Percentiles rank a stretch among this genome's conserved stretches.
Evolutionary conservation across 2,888 invertebrate species (phyloP).

Genomic region (Bimastos eiseni): DNA sequence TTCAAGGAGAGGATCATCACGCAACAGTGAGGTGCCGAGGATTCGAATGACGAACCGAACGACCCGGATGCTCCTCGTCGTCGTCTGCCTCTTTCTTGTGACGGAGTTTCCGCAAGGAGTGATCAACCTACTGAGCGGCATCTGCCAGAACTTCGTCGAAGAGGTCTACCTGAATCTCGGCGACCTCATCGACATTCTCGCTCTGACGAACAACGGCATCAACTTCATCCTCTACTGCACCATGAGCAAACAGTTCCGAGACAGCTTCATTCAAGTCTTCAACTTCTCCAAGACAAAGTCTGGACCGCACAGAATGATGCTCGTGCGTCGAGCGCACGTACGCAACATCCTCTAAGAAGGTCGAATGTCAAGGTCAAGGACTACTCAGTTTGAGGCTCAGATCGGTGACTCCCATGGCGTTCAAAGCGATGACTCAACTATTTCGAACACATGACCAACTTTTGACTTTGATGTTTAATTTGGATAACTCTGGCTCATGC

Average conservation of each 20-base stretch:
- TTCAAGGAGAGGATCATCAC: not conserved
- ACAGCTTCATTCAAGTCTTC: constrained; percentile 59
- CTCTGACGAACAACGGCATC: constrained; percentile 86
- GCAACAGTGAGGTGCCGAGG: constrained; percentile 42
- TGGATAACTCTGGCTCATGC: too few species aligned
- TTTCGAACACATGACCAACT: too few species aligned
- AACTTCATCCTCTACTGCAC: constrained; percentile 91
- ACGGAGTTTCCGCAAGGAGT: constrained; percentile 85
- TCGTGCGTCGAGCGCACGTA: not conserved
- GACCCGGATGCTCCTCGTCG: constrained; percentile 83
- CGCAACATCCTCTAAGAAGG: not conserved
- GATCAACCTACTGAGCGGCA: constrained; percentile 44
- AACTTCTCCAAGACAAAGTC: not conserved
- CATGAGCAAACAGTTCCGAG: constrained; percentile 89
- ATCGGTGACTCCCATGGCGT: too few species aligned
- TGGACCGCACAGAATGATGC: not conserved
- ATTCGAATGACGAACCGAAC: constrained; percentile 70
- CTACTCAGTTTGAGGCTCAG: too few species aligned
- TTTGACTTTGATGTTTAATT: too few species aligned
- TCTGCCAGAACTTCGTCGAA: constrained; percentile 69
- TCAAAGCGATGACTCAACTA: not conserved
- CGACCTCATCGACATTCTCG: constrained; percentile 86
- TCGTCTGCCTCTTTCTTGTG: constrained; percentile 80
- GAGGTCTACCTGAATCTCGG: constrained; percentile 68
- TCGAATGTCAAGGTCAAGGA: not conserved